These are phyloP conservation scores for Leptosomus discolor DNA, from an alignment of 2,113 vertebrate genomes.

Conservation along the genomic window DNA sequence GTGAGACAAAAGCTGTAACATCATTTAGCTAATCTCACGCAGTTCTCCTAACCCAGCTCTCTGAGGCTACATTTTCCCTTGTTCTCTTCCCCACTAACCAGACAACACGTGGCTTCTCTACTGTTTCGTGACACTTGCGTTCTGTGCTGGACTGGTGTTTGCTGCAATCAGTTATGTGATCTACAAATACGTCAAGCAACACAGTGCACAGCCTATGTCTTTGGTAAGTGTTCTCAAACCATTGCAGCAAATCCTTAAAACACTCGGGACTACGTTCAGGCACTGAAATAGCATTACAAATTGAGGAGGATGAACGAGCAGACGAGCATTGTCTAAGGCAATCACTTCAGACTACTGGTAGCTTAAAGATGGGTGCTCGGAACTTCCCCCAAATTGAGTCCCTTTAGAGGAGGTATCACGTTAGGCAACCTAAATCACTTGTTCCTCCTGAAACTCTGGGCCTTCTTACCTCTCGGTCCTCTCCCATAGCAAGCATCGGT, in stretches of 20 bases:
- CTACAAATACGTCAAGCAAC: constrained; percentile 72
- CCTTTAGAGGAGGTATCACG: neutral
- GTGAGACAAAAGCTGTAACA: neutral
- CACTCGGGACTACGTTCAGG: neutral
- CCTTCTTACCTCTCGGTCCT: neutral
- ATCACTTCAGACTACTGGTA: neutral
- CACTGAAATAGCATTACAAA: neutral
- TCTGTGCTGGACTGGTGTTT: constrained; percentile 37
- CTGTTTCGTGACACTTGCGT: constrained; percentile 4
- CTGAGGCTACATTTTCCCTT: neutral
- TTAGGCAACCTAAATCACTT: neutral
- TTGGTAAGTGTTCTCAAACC: constrained; percentile 66
- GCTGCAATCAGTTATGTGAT: constrained; percentile 25
- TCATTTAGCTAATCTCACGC: neutral
- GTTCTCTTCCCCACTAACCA: neutral
- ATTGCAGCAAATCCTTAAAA: neutral
- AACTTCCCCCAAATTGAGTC: neutral
- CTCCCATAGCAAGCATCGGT: neutral
- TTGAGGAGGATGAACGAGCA: neutral
- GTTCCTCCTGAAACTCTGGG: neutral
- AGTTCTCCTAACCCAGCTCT: neutral
- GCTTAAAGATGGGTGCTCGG: neutral
- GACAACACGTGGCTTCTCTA: constrained; percentile 70
- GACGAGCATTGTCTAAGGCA: too few relatives aligned
- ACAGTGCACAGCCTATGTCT: constrained; percentile 50